Percentiles rank a stretch among this genome's conserved stretches.
phyloP scores from a whole-genome alignment of 2,113 vertebrate species.

The Tenrec ecaudatus region DNA sequence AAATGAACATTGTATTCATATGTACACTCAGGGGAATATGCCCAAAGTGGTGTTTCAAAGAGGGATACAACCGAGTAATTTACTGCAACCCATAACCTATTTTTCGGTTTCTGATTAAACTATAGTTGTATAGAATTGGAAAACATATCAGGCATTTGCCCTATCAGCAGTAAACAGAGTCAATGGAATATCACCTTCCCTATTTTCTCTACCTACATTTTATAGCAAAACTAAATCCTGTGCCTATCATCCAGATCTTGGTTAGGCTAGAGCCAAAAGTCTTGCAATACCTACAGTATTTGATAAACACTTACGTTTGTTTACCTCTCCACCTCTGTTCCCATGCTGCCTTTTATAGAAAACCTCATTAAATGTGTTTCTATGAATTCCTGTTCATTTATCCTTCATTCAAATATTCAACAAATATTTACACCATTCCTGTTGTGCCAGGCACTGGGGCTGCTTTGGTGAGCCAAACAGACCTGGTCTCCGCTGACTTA shows the following conservation, averaged over 20 bases:
- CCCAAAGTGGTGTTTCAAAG: constrained; percentile 7
- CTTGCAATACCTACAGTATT: not conserved
- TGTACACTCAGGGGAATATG: not conserved
- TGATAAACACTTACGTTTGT: not conserved
- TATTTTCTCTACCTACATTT: not conserved
- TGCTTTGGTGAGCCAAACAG: not conserved
- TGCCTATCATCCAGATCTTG: not conserved
- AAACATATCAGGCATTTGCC: constrained; percentile 21
- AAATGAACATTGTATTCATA: not conserved
- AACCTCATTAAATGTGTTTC: not conserved
- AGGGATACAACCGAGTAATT: not conserved
- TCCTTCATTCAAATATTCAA: not conserved
- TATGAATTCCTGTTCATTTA: constrained; percentile 2
- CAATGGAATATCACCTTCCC: not conserved
- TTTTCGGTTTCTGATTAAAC: constrained; percentile 9
- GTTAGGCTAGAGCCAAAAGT: not conserved
- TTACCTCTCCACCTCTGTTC: not conserved
- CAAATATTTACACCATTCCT: not conserved
- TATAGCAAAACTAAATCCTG: not conserved
- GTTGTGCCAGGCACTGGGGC: not conserved
- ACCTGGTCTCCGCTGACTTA: not conserved
- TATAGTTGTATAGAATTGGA: constrained; percentile 29
- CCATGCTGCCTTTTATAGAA: not conserved
- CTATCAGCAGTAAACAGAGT: constrained; percentile 8
- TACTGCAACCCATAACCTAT: not conserved